These are phyloP conservation scores for Phenganax subtilis DNA, from an alignment of 92 coral and sea anemone species.

Conservation along the genomic window DNA sequence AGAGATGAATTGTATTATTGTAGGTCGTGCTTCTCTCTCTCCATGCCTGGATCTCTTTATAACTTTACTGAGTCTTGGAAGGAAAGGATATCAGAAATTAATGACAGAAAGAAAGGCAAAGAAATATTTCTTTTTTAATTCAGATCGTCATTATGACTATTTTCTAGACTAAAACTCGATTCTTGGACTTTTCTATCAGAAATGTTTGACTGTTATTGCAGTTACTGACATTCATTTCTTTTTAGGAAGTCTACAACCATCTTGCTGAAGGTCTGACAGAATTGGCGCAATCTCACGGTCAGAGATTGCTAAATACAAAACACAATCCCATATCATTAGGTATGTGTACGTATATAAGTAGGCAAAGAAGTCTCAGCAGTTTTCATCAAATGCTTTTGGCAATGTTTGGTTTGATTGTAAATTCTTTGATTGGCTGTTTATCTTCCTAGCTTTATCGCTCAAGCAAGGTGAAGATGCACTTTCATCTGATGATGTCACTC, in stretches of 20 bases:
- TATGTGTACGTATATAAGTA: slow-evolving; percentile 28
- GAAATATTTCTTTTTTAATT: not conserved
- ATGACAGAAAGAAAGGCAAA: slow-evolving; percentile 72
- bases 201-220: not conserved
- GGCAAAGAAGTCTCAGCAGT: no score
- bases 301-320: slow-evolving; percentile 70
- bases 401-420: not conserved
- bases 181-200: no score
- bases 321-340: slow-evolving; percentile 95
- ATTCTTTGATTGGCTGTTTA: not conserved
- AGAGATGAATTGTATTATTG: slow-evolving; percentile 25
- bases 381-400: not conserved
- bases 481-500: slow-evolving; percentile 66
- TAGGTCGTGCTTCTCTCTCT: slow-evolving; percentile 96
- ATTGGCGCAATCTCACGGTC: slow-evolving; percentile 71
- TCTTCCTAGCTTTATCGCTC: slow-evolving; percentile 71
- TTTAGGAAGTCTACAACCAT: slow-evolving; percentile 77
- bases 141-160: not conserved
- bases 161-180: not conserved
- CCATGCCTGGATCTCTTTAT: slow-evolving; percentile 91
- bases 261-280: slow-evolving; percentile 78
- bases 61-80: slow-evolving; percentile 77
- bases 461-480: slow-evolving; percentile 58
- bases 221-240: not conserved
- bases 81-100: slow-evolving; percentile 72